phyloP scores from a whole-genome alignment of 2,888 invertebrate genomes.

The Dermolepida albohirtum region DNA sequence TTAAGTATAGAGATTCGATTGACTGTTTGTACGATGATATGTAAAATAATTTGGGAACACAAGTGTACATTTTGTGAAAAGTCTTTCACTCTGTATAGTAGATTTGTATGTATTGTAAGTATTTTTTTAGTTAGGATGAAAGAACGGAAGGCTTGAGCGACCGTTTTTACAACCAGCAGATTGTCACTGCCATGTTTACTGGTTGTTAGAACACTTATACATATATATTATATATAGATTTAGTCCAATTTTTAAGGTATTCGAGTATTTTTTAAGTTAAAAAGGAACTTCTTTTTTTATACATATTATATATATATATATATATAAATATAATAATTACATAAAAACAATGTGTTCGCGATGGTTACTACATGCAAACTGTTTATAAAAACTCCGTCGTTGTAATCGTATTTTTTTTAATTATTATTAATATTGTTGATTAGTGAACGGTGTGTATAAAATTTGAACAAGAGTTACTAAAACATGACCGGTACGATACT shows the following conservation, averaged over 20 bases:
- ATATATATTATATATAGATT: constrained; percentile 46
- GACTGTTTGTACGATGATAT: constrained; percentile 35
- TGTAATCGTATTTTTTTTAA: constrained; percentile 22
- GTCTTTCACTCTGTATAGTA: constrained; percentile 62
- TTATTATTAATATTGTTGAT: constrained; percentile 37
- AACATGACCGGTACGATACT: no score
- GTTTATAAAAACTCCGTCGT: constrained; percentile 47
- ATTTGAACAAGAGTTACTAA: constrained; percentile 31
- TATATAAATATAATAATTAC: constrained; percentile 35
- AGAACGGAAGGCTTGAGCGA: constrained; percentile 41
- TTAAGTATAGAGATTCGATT: constrained; percentile 3
- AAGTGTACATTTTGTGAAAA: constrained; percentile 55
- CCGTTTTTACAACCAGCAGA: constrained; percentile 50
- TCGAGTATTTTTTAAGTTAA: constrained; percentile 48
- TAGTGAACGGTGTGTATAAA: constrained; percentile 8
- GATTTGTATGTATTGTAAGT: constrained; percentile 61
- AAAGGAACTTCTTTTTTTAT: constrained; percentile 41
- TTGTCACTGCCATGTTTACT: constrained; percentile 52
- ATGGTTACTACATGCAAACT: constrained; percentile 54
- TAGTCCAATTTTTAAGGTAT: constrained; percentile 49
- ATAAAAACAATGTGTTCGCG: constrained; percentile 56
- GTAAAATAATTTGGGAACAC: constrained; percentile 46
- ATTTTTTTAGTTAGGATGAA: constrained; percentile 50
- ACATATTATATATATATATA: constrained; percentile 8
- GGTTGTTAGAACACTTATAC: constrained; percentile 48